Evolutionary conservation across 2,888 invertebrate genomes (phyloP), one percentile per base, ranked within the genome.

Genomic region (Zaprionus lineosus): DNA sequence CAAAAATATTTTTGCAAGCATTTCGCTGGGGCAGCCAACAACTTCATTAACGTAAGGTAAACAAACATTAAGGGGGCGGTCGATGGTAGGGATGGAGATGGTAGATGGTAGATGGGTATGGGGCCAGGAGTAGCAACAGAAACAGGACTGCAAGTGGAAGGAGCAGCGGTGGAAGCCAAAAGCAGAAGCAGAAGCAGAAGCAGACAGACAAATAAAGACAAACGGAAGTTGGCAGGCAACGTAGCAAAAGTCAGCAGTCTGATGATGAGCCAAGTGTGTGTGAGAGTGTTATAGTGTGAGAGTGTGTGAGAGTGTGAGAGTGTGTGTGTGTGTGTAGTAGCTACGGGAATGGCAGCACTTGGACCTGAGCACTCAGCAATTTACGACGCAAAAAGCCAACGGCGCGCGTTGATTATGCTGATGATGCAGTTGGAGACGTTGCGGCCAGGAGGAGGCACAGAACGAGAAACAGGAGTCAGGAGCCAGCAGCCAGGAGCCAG

Each of bases 31-130:
- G 55, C 31, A 66, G 76, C 71, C 75, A 78, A 84, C 84, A 84
- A 84, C 84, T 84, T 84, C 79, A 82, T 74, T 84, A 84, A 83
- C 73, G 84, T 47, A 78, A 84, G 76, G 69, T 78, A 78, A 84
- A 77, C 77, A 74, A 78, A 74, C 76, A 72, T 74, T 73, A 71
- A 68, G 77, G 56, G 57, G 51, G 9, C 39, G 7, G 53, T 19
- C 15, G 56, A 24, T 16, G 16, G 55, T 3, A 57, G 57, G 51
- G 9, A 43, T n/a, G 53, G 21, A 15, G 56, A 24, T 16, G 16
- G 55, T 3, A 18, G 24, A n/a, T n/a, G n/a, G n/a, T n/a, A n/a
- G n/a, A n/a, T n/a, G n/a, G n/a, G n/a, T n/a, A n/a, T n/a, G n/a
- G n/a, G 5, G 19, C 28, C 41, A 19, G 24, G 19, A 29, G 29